Conservation (phyloP, 2,797 vertebrate species). For the Melopsittacus undulatus region DNA sequence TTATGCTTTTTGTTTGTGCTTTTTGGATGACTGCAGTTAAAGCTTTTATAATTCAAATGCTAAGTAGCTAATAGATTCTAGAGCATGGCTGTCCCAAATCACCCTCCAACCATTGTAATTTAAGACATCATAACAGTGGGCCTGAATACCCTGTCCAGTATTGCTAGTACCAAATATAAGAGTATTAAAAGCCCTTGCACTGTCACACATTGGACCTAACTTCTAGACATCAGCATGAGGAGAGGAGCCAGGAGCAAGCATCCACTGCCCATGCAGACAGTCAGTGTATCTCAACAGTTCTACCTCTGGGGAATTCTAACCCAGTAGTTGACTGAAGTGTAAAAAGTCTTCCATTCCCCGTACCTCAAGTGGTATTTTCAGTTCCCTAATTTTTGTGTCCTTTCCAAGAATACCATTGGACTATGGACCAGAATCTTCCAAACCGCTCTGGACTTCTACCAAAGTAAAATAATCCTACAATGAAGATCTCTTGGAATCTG, state of each 20-base stretch:
- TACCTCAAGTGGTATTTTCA: background rate
- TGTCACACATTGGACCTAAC: background rate
- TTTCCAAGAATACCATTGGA: background rate
- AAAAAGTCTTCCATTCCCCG: background rate
- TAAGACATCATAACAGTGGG: background rate
- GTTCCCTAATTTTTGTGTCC: background rate
- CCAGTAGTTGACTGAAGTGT: background rate
- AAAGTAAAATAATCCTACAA: background rate
- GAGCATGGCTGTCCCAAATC: background rate
- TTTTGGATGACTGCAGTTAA: background rate
- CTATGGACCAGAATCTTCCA: background rate
- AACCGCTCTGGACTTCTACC: background rate
- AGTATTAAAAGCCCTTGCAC: background rate
- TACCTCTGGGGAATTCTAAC: background rate
- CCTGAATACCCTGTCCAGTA: background rate
- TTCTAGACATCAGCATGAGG: background rate
- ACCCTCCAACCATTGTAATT: background rate
- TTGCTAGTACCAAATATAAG: background rate
- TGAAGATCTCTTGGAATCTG: accelerated
- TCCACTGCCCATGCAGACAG: background rate
- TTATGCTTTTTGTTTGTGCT: background rate
- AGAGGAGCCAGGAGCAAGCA: background rate
- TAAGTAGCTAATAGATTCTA: background rate
- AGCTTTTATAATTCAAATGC: background rate
- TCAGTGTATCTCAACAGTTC: background rate